Evolutionary conservation across 2,797 vertebrate genomes (phyloP), one percentile per base, ranked within the genome.

Genomic region (Adelosebastes latens): DNA sequence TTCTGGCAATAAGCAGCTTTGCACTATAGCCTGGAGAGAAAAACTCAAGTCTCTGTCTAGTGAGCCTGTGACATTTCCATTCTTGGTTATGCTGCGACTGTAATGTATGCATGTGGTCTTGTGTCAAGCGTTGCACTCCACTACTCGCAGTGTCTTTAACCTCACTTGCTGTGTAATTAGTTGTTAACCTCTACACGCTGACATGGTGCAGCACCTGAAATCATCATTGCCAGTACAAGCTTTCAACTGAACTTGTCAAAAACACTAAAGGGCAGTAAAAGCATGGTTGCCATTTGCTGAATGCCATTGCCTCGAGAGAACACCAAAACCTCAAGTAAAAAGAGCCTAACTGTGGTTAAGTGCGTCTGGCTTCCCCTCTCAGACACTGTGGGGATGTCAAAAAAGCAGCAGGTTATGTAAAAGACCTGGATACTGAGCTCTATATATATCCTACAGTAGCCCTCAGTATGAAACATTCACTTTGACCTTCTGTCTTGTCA

Each of bases 371-470:
- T 72, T 95, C 95, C 80, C 89, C 95, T 62, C 89, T 92, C 18
- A 92, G 96, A 18, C 95, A 93, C n/a, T 94, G 95, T 12, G 90
- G 95, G 83, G 94, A 96, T 81, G 96, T 96, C 3, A 96, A 95
- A 93, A 96, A 96, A 78, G 49, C 79, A 86, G 83, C 74, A 78
- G 81, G 84, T 93, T 93, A 94, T 88, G 84, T 89, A 92, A 94
- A 93, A 90, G 87, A 93, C 89, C 90, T 88, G 88, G 81, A 88
- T 87, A 82, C 88, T 66, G 65, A 84, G 75, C 79, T 92, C 87
- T 93, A 92, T 90, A 92, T 94, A 91, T 94, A 92, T 89, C 90
- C 79, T 49, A 79, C 79, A 81, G 78, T 89, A 87, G 80, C 85
- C 90, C 85, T 88, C 84, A 81, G 89, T 92, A 93, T 91, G 90